Percentiles rank a stretch among this genome's conserved stretches.
These are phyloP conservation scores for Fistularia tabacaria DNA, from an alignment of 2,797 vertebrate species.

Conservation along the genomic window DNA sequence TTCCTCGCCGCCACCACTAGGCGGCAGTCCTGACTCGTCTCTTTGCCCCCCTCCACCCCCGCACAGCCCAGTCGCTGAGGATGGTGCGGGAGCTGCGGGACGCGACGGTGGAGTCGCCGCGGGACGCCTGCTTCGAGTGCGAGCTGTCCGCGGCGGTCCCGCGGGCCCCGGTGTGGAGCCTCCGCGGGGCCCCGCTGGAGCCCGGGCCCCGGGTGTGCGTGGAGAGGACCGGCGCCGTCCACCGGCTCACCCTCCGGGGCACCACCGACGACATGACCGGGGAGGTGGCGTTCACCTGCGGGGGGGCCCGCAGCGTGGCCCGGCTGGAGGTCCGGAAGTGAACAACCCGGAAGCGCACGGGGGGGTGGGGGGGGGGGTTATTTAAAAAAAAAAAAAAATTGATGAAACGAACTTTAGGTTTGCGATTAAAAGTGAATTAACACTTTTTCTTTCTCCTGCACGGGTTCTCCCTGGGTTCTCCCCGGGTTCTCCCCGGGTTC, in stretches of 20 bases:
- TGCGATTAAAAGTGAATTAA: too few species aligned
- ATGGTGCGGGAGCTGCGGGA: constrained; percentile 71
- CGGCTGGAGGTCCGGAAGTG: constrained; percentile 67
- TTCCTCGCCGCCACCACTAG: too few species aligned
- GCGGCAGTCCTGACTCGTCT: neutral
- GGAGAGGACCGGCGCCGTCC: constrained; percentile 72
- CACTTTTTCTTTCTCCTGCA: too few species aligned
- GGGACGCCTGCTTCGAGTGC: constrained; percentile 75
- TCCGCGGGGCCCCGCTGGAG: constrained; percentile 72
- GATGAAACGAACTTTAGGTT: too few species aligned
- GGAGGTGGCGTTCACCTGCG: constrained; percentile 70
- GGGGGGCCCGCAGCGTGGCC: constrained; percentile 71
- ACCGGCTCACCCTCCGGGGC: constrained; percentile 71
- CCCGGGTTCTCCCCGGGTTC: too few species aligned
- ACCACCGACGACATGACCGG: constrained; percentile 70
- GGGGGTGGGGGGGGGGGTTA: too few species aligned
- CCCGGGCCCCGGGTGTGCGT: constrained; percentile 54
- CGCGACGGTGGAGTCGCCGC: constrained; percentile 65
- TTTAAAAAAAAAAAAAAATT: too few species aligned
- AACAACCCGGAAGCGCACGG: neutral
- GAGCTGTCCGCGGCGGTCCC: constrained; percentile 69
- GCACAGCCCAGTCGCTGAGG: constrained; percentile 65
- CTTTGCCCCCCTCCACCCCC: neutral
- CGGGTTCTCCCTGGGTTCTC: too few species aligned
- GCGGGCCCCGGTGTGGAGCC: constrained; percentile 70